Base-by-base conservation (phyloP, 2,888 invertebrate species). In the Parapristionchus giblindavisi region DNA sequence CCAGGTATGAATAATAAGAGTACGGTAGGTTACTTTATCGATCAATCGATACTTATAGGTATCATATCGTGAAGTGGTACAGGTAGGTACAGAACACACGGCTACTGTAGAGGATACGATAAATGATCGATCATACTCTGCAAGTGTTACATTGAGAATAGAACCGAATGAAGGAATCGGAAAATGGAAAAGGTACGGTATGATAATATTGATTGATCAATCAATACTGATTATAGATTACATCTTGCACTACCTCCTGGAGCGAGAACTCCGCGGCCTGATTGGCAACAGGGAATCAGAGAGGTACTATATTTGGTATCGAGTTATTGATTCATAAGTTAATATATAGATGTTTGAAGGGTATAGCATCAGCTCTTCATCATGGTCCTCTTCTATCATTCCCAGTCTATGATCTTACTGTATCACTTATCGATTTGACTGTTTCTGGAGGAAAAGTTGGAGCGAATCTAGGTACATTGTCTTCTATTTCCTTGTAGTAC, bases 351-450 rank as follows among this genome's bases (percentile, higher is more conserved):
- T 56, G 8, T 8, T 24, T 24, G 14, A 17, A 84, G 74, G 88
- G 88, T 21, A 83, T 85, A 65, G 36, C 75, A 21, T 83, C 83
- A 71, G 93, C 93, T 0, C 89, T 95, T 6, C 87, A 91, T 66
- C 92, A 92, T 88, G 99, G 99, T 17, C 95, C 96, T 0, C 92
- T 94, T 85, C 71, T 71, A 6, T 48, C 52, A 6, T 68, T 68
- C 68, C 68, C 68, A 24, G 68, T 68, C 8, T 74, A 79, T 24
- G 79, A 83, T 48, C 80, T 87, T 1, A 48, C 75, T 34, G 79
- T 87, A 34, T 72, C 78, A 1, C 52, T 87, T n/a, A 79, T 76
- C 40, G 76, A 76, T 52, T 40, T 79, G n/a, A 51, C 73, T 0
- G 81, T 76, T 14, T 82, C 81, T 71, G 82, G 83, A 17, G 82